Evolutionary conservation across 2,113 vertebrate genomes (phyloP), one percentile per base, ranked within the genome.

Genomic region (Marmota monax): DNA sequence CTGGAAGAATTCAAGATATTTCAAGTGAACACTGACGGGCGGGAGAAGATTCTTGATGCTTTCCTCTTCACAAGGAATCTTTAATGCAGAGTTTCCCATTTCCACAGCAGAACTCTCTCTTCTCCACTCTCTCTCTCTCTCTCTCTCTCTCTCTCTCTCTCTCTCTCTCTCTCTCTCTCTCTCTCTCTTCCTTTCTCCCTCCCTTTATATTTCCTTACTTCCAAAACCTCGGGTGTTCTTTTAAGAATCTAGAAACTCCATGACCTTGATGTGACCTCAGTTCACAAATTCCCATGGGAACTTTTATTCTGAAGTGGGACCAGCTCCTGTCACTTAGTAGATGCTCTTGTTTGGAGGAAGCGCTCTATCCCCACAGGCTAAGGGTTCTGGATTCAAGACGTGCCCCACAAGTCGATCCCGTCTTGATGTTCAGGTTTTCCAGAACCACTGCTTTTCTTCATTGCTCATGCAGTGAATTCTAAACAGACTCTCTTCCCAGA

Each of bases 131-230:
- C 13, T 6, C 11, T 39, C 16, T 23, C 20, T 58, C 22, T 22
- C 13, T 12, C 22, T 7, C 18, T 10, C 32, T 32, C 20, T n/a
- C 23, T 7, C 34, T n/a, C 22, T 12, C 48, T 6, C 14, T 7
- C 16, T 0, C 37, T 53, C 45, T 20, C 6, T n/a, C 7, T 20
- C 2, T 34, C 22, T 14, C 16, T 0, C 37, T 53, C 45, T 20
- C 6, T n/a, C 7, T 20, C 2, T 34, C 22, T 56, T 78, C 6
- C 29, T 56, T 27, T 16, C 82, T 7, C 5, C 17, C 3, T 80
- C 5, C 4, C 37, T 18, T 13, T 27, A 4, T 42, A 18, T 11
- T 4, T 37, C 5, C 12, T 6, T 58, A 2, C 9, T 1, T 25
- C 25, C 20, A 12, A 14, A 17, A 4, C 22, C 34, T 13, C 7